phyloP scores from a whole-genome alignment of 2,113 vertebrate species.

The Raja brachyura region DNA sequence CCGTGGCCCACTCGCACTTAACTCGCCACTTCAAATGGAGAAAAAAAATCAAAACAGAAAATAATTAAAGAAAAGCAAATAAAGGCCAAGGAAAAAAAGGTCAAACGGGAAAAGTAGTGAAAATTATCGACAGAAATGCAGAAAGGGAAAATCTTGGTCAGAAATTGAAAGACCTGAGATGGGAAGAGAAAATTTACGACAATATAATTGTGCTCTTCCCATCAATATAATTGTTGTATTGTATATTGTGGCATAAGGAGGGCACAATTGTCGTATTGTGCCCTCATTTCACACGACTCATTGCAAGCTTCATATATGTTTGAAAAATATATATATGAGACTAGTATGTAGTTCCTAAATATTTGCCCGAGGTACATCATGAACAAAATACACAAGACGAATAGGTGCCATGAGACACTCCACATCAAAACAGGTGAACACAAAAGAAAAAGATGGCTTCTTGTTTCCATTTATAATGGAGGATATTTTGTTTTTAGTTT shows the following conservation, averaged over 20 bases:
- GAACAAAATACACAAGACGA: not conserved
- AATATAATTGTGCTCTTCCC: not conserved
- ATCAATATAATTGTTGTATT: not conserved
- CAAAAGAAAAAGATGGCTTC: not conserved
- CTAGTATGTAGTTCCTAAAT: no score
- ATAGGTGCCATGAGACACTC: not conserved
- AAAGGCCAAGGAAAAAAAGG: not conserved
- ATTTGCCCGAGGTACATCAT: not conserved
- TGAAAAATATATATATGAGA: no score
- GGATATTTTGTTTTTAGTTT: not conserved
- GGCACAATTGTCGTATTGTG: no score
- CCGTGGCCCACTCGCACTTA: not conserved
- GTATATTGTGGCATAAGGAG: no score
- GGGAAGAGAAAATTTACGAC: not conserved
- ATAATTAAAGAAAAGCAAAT: not conserved
- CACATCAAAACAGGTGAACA: not conserved
- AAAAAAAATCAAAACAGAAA: conserved; percentile 9
- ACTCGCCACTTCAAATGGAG: not conserved
- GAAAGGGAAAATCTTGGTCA: not conserved
- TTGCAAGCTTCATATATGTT: not conserved
- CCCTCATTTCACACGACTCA: not conserved
- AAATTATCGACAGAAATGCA: not conserved
- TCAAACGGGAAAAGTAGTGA: not conserved
- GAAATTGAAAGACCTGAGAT: not conserved
- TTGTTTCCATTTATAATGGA: not conserved